Percentiles rank a stretch among this genome's conserved stretches.
phyloP scores from a whole-genome alignment of 2,797 vertebrate species.

The Epinephelus malabaricus region DNA sequence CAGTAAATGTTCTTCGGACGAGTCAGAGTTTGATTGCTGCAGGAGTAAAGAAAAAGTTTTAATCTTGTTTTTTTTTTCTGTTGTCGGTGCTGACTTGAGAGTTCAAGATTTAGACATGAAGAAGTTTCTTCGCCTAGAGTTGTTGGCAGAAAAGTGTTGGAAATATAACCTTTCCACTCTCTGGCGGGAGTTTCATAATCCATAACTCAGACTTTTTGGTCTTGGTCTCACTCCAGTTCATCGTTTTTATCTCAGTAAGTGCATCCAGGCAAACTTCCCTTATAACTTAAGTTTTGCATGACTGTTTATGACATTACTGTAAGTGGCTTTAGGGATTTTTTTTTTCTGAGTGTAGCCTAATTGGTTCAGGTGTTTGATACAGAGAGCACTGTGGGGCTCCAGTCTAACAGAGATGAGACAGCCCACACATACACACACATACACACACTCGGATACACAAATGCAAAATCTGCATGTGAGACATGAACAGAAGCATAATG shows the following conservation, averaged over 20 bases:
- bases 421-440: constrained; percentile 50
- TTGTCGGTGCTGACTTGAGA: constrained; percentile 33
- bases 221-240: constrained; percentile 65
- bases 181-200: constrained; percentile 57
- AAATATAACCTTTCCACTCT: constrained; percentile 61
- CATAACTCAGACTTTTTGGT: constrained; percentile 56
- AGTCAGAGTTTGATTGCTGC: constrained; percentile 30
- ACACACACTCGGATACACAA: constrained; percentile 46
- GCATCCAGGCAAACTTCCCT: constrained; percentile 64
- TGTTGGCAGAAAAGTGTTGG: constrained; percentile 56
- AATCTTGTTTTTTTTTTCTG: constrained; percentile 17
- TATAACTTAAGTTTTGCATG: constrained; percentile 65
- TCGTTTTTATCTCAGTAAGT: constrained; percentile 40
- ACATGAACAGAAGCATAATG: constrained; percentile 69
- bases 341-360: constrained; percentile 64
- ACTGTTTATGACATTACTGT: constrained; percentile 76
- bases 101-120: constrained; percentile 53
- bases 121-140: constrained; percentile 55
- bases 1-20: constrained; percentile 41
- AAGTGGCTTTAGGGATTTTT: constrained; percentile 68
- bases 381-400: constrained; percentile 75
- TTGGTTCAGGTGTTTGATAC: constrained; percentile 81
- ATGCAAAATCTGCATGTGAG: constrained; percentile 66
- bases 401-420: constrained; percentile 66
- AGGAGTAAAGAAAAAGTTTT: constrained; percentile 35